These are phyloP conservation scores for Oligia fasciuncula DNA, from an alignment of 2,888 invertebrate genomes.

Conservation along the genomic window DNA sequence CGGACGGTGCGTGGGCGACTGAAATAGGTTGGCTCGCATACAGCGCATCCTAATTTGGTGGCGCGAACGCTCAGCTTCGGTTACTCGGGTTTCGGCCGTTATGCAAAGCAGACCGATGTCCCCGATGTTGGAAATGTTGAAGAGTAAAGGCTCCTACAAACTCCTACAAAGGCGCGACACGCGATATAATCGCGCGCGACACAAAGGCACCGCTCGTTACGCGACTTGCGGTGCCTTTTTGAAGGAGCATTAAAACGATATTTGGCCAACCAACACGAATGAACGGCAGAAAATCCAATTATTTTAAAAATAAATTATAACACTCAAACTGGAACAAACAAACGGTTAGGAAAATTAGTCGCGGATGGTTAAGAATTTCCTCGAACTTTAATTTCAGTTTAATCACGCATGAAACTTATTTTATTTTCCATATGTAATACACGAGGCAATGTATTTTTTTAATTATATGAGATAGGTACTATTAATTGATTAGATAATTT, in stretches of 20 bases:
- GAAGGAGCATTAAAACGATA: slow-evolving; percentile 14
- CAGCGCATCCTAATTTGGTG: slow-evolving; percentile 91
- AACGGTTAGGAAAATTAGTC: background rate
- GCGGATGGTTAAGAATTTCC: background rate
- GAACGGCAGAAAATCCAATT: background rate
- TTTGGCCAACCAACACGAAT: slow-evolving; percentile 7
- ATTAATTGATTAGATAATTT: background rate
- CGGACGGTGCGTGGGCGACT: slow-evolving; percentile 81
- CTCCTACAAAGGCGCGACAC: too few relatives aligned
- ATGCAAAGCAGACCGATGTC: slow-evolving; percentile 65
- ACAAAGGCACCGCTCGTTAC: too few relatives aligned
- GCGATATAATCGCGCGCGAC: too few relatives aligned
- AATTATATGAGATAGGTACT: background rate
- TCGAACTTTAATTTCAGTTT: background rate
- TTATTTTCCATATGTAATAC: background rate
- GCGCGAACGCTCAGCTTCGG: slow-evolving; percentile 76
- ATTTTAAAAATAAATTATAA: slow-evolving; percentile 6
- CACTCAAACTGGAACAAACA: background rate
- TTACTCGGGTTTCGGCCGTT: slow-evolving; percentile 81
- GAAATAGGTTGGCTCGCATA: slow-evolving; percentile 85
- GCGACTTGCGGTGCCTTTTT: too few relatives aligned
- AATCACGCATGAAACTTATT: background rate
- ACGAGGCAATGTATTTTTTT: background rate
- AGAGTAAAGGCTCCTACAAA: background rate
- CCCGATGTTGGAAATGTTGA: slow-evolving; percentile 42